Evolutionary conservation across 1,140 invertebrate genomes (phyloP).

Genomic region (Drosophila pandora): DNA sequence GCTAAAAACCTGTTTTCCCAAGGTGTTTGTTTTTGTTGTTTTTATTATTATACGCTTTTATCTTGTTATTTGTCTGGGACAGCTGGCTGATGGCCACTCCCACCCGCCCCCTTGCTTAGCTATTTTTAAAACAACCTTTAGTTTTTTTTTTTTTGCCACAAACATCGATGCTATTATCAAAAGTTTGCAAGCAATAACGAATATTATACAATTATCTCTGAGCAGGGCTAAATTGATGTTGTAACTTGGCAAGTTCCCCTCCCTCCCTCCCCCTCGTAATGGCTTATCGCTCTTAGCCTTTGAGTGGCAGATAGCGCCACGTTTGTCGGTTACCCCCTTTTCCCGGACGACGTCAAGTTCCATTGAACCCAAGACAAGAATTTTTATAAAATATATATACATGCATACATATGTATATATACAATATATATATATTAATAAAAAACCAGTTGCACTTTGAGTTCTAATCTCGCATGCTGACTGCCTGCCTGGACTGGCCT

Average conservation of each 20-base stretch:
- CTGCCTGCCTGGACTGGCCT: too few species aligned
- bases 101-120: constrained; percentile 15
- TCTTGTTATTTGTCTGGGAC: constrained; percentile 51
- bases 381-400: constrained; percentile 1
- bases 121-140: constrained; percentile 67
- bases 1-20: constrained; percentile 68
- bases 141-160: constrained; percentile 29
- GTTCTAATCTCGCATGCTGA: constrained; percentile 38
- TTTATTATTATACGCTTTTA: constrained; percentile 14
- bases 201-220: constrained; percentile 22
- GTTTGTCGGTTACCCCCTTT: constrained; percentile 15
- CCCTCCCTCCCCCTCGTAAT: neutral
- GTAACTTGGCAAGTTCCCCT: constrained; percentile 4
- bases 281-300: constrained; percentile 28
- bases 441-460: constrained; percentile 50
- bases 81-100: constrained; percentile 39
- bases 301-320: constrained; percentile 21
- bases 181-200: constrained; percentile 1
- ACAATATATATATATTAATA: neutral
- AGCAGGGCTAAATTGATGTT: constrained; percentile 18
- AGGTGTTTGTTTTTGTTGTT: constrained; percentile 42
- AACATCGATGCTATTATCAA: constrained; percentile 17
- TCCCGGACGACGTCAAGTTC: constrained; percentile 29
- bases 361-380: constrained; percentile 42
- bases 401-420: neutral